phyloP scores from a whole-genome alignment of 2,888 invertebrate genomes.

The Marasmarcha lunaedactyla region DNA sequence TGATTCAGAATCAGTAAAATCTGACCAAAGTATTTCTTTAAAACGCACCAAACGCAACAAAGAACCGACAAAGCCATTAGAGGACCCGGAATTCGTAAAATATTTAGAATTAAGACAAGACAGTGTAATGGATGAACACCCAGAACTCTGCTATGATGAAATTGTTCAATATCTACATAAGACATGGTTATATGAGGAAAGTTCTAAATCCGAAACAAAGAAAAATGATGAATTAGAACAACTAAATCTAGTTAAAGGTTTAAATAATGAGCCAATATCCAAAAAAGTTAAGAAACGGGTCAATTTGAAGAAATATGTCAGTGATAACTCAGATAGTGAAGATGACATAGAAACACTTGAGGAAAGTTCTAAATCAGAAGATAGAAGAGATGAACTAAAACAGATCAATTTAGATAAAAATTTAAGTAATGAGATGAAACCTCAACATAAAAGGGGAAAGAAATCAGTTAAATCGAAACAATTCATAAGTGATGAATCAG shows the following conservation, averaged over 20 bases:
- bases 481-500: constrained; percentile 1
- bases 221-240: constrained; percentile 28
- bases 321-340: constrained; percentile 9
- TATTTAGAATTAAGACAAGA: constrained; percentile 59
- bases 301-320: constrained; percentile 3
- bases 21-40: too few species aligned
- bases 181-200: constrained; percentile 55
- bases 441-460: too few species aligned
- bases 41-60: not conserved
- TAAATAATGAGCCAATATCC: constrained; percentile 16
- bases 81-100: constrained; percentile 50
- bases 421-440: too few species aligned
- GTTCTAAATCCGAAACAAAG: constrained; percentile 34
- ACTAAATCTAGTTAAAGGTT: constrained; percentile 31
- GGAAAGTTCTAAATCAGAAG: constrained; percentile 52
- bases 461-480: constrained; percentile 4
- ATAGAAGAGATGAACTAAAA: too few species aligned
- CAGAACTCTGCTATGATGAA: constrained; percentile 50
- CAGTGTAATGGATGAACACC: constrained; percentile 54
- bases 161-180: constrained; percentile 54
- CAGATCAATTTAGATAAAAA: too few species aligned
- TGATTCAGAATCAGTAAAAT: constrained; percentile 1
- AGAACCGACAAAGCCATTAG: constrained; percentile 7
- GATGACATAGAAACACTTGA: constrained; percentile 20
- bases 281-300: constrained; percentile 31